These are phyloP conservation scores for Furnarius figulus DNA, from an alignment of 2,113 vertebrate genomes.

Conservation along the genomic window DNA sequence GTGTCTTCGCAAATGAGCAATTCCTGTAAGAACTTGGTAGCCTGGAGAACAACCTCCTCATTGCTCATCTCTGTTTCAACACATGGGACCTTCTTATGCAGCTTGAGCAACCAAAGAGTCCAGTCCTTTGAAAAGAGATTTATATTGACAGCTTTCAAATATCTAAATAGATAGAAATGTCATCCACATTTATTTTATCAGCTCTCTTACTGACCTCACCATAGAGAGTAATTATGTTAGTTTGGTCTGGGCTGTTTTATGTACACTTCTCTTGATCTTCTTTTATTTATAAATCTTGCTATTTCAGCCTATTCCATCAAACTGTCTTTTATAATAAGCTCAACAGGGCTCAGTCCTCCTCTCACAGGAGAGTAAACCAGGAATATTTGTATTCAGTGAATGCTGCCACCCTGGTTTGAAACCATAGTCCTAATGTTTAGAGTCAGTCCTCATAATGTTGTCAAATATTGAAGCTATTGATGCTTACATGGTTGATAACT, in stretches of 20 bases:
- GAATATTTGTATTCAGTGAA: neutral
- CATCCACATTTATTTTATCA: neutral
- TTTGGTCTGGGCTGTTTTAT: constrained; percentile 8
- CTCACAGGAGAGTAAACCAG: neutral
- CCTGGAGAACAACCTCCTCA: neutral
- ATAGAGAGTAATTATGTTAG: constrained; percentile 7
- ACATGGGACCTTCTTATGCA: neutral
- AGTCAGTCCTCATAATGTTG: neutral
- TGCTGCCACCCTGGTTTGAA: neutral
- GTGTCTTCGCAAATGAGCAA: neutral
- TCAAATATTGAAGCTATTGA: neutral
- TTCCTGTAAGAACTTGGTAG: neutral
- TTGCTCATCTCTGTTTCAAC: neutral
- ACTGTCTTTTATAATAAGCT: constrained; percentile 8
- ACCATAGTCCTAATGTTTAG: neutral
- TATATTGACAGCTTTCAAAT: neutral
- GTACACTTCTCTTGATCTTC: neutral
- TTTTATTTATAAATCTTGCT: constrained; percentile 14
- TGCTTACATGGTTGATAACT: neutral
- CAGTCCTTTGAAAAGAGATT: neutral
- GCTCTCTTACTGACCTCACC: neutral
- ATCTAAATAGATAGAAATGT: neutral
- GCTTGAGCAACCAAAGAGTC: neutral
- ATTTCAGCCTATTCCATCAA: constrained; percentile 14
- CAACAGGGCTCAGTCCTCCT: neutral